These are phyloP conservation scores for Haliclystus octoradiatus DNA, from an alignment of 30 jellyfish, hydroid and myxozoan genomes.

Conservation along the genomic window DNA sequence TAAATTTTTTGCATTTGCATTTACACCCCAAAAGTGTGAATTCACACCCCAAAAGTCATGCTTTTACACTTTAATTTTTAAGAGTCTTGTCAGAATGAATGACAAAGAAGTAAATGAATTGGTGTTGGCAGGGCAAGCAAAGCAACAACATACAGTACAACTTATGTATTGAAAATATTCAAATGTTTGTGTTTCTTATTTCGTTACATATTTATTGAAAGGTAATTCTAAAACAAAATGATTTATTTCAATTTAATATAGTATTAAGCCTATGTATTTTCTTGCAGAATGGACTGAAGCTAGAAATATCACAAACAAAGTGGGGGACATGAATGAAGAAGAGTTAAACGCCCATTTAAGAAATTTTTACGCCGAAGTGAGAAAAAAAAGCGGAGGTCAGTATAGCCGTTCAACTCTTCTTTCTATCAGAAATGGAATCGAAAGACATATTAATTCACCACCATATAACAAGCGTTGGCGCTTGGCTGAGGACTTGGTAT, in stretches of 20 bases:
- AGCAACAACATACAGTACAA: background rate
- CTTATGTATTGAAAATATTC: background rate
- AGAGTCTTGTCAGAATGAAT: background rate
- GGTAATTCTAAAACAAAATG: no score
- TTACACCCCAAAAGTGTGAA: no score
- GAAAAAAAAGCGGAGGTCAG: background rate
- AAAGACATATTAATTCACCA: background rate
- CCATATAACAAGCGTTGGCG: background rate
- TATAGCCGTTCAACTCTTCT: background rate
- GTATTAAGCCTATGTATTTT: background rate
- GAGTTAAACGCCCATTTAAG: background rate
- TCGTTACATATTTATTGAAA: no score
- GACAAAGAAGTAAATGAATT: background rate
- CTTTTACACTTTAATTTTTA: no score
- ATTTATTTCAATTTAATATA: no score
- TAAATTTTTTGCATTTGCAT: no score
- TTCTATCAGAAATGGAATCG: background rate
- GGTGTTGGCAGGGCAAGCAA: background rate
- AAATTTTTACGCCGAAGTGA: background rate
- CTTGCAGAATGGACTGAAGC: background rate
- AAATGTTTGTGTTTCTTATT: background rate
- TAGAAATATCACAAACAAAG: background rate
- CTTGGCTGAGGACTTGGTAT: background rate
- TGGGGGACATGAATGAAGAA: background rate
- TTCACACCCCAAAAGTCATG: no score